Percentiles rank a stretch among this genome's conserved stretches.
These are phyloP conservation scores for Nycteola revayana DNA, from an alignment of 2,888 invertebrate species.

Conservation along the genomic window DNA sequence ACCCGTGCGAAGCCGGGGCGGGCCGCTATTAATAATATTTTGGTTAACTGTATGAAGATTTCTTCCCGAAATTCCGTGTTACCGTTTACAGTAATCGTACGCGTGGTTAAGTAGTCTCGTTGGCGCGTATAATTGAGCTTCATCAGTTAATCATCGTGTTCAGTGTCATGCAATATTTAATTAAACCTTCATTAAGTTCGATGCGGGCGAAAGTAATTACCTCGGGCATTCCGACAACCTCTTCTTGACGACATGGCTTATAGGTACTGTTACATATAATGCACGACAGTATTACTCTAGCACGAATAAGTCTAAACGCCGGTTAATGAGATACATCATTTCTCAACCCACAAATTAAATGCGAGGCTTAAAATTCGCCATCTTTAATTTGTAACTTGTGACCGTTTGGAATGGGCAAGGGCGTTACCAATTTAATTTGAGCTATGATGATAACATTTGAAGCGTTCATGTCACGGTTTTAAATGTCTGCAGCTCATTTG, in stretches of 20 bases:
- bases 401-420: neutral
- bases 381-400: conserved; percentile 4
- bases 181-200: conserved; percentile 55
- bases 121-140: conserved; percentile 28
- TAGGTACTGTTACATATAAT: conserved; percentile 13
- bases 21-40: too few relatives aligned
- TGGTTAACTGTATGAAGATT: too few relatives aligned
- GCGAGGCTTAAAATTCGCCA: conserved; percentile 11
- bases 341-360: conserved; percentile 16
- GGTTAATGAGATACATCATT: conserved; percentile 23
- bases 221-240: conserved; percentile 44
- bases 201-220: conserved; percentile 57
- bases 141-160: conserved; percentile 40
- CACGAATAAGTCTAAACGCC: conserved; percentile 17
- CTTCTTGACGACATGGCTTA: conserved; percentile 33
- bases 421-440: conserved; percentile 2
- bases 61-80: too few relatives aligned
- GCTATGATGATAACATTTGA: conserved; percentile 11
- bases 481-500: conserved; percentile 18
- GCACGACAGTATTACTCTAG: neutral
- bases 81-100: too few relatives aligned
- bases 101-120: neutral
- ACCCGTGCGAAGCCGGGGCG: too few relatives aligned
- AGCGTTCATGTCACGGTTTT: neutral
- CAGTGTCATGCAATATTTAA: conserved; percentile 55